A percentile compares a stretch with the other conserved stretches of the same genome.
Conservation (phyloP, 2,888 invertebrate genomes). For the Phyllotreta striolata region DNA sequence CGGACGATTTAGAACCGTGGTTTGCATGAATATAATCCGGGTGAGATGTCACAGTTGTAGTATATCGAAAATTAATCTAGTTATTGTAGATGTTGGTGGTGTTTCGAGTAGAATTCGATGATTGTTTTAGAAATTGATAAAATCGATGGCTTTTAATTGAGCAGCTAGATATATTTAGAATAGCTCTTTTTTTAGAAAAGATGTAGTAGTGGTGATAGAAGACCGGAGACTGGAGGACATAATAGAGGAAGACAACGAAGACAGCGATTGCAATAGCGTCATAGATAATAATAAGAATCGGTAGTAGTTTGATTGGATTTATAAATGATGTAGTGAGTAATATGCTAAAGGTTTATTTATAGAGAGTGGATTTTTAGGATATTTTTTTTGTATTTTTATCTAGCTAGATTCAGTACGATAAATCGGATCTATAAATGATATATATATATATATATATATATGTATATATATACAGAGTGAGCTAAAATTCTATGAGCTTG, state of each 20-base stretch:
- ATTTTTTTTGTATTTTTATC: too few species aligned
- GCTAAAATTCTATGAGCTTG: slow-evolving; percentile 7
- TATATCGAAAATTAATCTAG: too few species aligned
- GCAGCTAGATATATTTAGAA: slow-evolving; percentile 40
- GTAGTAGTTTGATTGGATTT: slow-evolving; percentile 30
- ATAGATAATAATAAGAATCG: slow-evolving; percentile 34
- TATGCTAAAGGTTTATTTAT: slow-evolving; percentile 5
- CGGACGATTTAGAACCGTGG: slow-evolving; percentile 56
- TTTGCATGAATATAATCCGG: slow-evolving; percentile 51
- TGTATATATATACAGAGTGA: too few species aligned
- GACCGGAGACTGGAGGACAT: slow-evolving; percentile 57
- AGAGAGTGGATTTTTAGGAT: too few species aligned
- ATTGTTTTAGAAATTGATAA: too few species aligned
- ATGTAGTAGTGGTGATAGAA: slow-evolving; percentile 57
- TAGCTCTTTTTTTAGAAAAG: slow-evolving; percentile 56
- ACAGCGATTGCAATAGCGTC: slow-evolving; percentile 51
- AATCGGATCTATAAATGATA: too few species aligned
- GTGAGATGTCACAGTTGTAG: too few species aligned
- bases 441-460: too few species aligned
- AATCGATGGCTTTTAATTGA: not conserved
- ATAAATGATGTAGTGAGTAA: not conserved
- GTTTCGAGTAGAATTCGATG: too few species aligned
- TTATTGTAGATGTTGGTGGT: too few species aligned
- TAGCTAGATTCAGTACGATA: too few species aligned
- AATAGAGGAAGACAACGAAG: slow-evolving; percentile 58